Base-by-base conservation (phyloP, 2,113 vertebrate genomes). In the Carassius gibelio region DNA sequence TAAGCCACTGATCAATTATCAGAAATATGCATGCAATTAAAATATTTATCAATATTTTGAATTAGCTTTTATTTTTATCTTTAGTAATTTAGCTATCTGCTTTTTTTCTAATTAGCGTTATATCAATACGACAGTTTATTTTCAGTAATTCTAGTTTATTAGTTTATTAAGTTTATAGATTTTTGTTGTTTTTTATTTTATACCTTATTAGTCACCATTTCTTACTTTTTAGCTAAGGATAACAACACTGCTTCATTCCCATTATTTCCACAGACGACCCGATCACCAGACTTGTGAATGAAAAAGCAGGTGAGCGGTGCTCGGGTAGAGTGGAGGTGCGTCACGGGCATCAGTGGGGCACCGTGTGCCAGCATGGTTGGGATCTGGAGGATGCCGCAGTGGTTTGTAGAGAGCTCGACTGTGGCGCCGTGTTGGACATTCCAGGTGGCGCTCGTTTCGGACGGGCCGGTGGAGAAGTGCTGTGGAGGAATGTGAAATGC, bases 311-410 rank as follows among this genome's bases (percentile, higher is more conserved):
- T 3, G 68, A 84, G 86, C 88, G 88, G 34, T 95, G 94, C 82
- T 94, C 92, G 2, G 94, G 94, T 11, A 91, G 93, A 71, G 93
- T 95, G 14, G 94, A 95, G 90, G 89, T 95, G 0, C 92, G 91
- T 71, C 90, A 85, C 50, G 90, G 89, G 30, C 85, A 90, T 68
- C 90, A 91, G 81, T 95, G 94, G 94, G 93, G 93, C 34, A 94
- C 94, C 0, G 93, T 95, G 1, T 94, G 94, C 3, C 90, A 93
- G 88, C 83, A 87, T 0, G 90, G 87, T 48, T 95, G 94, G 94
- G 91, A 92, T 85, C 78, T 92, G 23, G 87, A 85, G 11, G 94
- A 94, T 34, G 93, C 94, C 1, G 76, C 92, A 2, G 93, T 95
- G 85, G 94, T 95, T 50, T 95, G 94, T 76, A 50, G 92, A 87